These are phyloP conservation scores for Dusona sp. DNA, from an alignment of 2,888 invertebrate species.

Conservation along the genomic window DNA sequence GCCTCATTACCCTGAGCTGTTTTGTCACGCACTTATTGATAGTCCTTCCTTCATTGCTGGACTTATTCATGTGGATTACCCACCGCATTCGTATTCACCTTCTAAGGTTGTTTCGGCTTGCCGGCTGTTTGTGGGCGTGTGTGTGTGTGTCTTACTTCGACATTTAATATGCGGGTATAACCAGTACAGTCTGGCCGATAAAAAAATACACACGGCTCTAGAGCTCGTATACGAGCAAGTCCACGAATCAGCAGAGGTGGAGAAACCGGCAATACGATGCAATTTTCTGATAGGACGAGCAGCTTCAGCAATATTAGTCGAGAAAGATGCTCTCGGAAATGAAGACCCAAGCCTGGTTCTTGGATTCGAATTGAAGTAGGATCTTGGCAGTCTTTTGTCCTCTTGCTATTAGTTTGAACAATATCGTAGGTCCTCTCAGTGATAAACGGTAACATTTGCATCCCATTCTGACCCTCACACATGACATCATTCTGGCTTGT, in stretches of 20 bases:
- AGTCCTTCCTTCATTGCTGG: constrained; percentile 39
- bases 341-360: neutral
- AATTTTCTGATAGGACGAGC: constrained; percentile 78
- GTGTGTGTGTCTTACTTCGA: constrained; percentile 66
- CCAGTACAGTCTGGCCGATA: constrained; percentile 75
- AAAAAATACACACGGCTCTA: constrained; percentile 30
- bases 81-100: constrained; percentile 62
- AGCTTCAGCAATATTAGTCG: constrained; percentile 5
- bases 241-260: neutral
- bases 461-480: neutral
- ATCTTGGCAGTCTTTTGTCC: neutral
- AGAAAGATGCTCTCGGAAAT: neutral
- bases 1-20: constrained; percentile 9
- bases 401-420: neutral
- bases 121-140: constrained; percentile 57
- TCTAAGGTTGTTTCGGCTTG: constrained; percentile 57
- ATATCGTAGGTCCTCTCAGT: neutral
- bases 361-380: neutral
- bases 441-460: neutral
- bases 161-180: constrained; percentile 68
- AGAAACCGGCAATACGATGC: constrained; percentile 73
- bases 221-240: neutral
- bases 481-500: neutral
- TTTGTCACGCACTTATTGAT: constrained; percentile 45
- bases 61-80: constrained; percentile 30